These are phyloP conservation scores for Melanostigma gelatinosum DNA, from an alignment of 2,113 vertebrate species.

Conservation along the genomic window DNA sequence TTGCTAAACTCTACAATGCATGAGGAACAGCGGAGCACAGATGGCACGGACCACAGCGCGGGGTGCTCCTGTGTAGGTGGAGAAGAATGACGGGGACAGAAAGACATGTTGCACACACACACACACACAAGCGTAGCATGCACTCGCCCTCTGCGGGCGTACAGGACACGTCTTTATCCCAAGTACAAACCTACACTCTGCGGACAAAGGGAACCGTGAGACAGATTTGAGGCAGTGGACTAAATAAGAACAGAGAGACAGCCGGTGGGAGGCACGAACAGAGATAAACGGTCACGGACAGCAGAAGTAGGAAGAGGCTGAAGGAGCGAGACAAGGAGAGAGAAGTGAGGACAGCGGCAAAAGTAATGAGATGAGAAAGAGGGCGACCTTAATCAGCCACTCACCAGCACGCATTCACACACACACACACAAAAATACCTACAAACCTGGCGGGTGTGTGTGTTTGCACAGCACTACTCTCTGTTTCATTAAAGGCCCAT, in stretches of 20 bases:
- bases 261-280: slow-evolving; percentile 21
- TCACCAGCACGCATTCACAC: slow-evolving; percentile 13
- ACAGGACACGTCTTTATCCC: not conserved
- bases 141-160: not conserved
- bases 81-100: slow-evolving; percentile 20
- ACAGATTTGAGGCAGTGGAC: not conserved
- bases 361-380: slow-evolving; percentile 65
- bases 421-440: slow-evolving; percentile 30
- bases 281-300: slow-evolving; percentile 48
- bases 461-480: slow-evolving; percentile 67
- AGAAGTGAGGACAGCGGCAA: slow-evolving; percentile 29
- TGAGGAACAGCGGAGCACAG: slow-evolving; percentile 21
- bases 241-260: slow-evolving; percentile 4
- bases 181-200: not conserved
- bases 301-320: slow-evolving; percentile 34
- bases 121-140: not conserved
- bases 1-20: slow-evolving; percentile 28
- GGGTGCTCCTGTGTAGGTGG: slow-evolving; percentile 22
- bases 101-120: not conserved
- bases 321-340: slow-evolving; percentile 29
- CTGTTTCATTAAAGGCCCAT: slow-evolving; percentile 75
- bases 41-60: slow-evolving; percentile 4
- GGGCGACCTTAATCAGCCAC: slow-evolving; percentile 70
- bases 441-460: slow-evolving; percentile 31
- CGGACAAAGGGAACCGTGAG: not conserved